A percentile compares a stretch with the other conserved stretches of the same genome.
Evolutionary conservation across 2,888 invertebrate genomes (phyloP).

Genomic region (Amphimallon solstitiale): DNA sequence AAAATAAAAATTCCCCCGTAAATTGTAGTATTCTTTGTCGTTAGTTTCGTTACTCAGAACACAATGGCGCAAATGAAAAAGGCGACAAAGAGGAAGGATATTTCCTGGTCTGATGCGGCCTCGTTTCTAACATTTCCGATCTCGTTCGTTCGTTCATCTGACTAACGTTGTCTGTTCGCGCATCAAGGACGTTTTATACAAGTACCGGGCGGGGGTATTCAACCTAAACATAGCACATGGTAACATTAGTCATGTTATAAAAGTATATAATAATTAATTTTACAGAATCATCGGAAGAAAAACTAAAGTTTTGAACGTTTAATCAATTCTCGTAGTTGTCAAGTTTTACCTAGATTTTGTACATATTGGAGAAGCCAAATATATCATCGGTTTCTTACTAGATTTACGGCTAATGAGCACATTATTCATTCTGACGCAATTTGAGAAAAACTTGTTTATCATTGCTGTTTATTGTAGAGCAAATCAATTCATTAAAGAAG

Average conservation of each 20-base stretch:
- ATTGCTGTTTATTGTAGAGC: too few relatives aligned
- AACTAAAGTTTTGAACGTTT: too few relatives aligned
- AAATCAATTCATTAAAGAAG: too few relatives aligned
- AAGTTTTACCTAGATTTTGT: too few relatives aligned
- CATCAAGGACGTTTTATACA: slow-evolving; percentile 3
- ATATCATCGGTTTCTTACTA: too few relatives aligned
- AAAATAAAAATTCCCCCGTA: neutral
- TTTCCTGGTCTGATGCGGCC: slow-evolving; percentile 4
- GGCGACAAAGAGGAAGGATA: neutral
- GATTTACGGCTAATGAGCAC: too few relatives aligned
- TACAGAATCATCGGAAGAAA: too few relatives aligned
- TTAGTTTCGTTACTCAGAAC: slow-evolving; percentile 4
- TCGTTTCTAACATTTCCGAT: slow-evolving; percentile 1
- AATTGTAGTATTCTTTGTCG: neutral
- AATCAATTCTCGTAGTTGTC: too few relatives aligned
- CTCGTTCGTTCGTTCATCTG: neutral
- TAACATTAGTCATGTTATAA: slow-evolving; percentile 6
- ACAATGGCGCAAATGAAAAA: neutral
- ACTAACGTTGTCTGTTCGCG: neutral
- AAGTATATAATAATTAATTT: neutral
- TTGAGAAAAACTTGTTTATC: too few relatives aligned
- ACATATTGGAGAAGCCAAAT: too few relatives aligned
- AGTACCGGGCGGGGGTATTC: neutral
- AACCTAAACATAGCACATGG: neutral
- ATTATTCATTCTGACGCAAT: too few relatives aligned